Evolutionary conservation across 2,113 vertebrate genomes (phyloP).

Genomic region (Oophaga pumilio): DNA sequence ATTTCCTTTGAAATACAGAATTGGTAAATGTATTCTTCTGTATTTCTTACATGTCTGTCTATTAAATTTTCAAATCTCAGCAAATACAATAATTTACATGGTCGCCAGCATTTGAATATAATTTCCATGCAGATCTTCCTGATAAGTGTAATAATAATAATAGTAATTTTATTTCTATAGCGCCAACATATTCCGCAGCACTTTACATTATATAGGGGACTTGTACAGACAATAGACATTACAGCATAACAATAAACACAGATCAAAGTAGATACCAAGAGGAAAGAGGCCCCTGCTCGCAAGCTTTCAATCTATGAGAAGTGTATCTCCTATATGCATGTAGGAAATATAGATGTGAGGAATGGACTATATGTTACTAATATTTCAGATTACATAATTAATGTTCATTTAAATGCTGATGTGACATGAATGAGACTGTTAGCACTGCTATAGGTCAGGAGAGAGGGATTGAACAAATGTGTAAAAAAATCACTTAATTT

Average conservation of each 20-base stretch:
- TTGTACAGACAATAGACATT: too few relatives aligned
- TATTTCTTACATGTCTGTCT: constrained; percentile 5
- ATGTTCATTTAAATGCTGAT: neutral
- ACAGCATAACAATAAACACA: too few relatives aligned
- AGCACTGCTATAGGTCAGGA: too few relatives aligned
- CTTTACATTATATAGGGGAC: too few relatives aligned
- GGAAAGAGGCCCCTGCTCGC: too few relatives aligned
- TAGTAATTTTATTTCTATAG: too few relatives aligned
- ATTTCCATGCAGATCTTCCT: neutral
- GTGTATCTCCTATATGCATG: neutral
- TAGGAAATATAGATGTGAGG: neutral
- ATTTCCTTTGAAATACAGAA: constrained; percentile 20
- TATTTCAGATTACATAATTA: neutral
- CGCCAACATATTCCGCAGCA: too few relatives aligned
- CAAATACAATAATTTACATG: constrained; percentile 13
- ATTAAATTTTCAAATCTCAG: constrained; percentile 10
- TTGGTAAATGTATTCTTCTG: constrained; percentile 9
- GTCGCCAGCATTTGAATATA: neutral
- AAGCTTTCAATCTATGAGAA: too few relatives aligned
- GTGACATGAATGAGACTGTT: neutral
- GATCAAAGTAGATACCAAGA: too few relatives aligned
- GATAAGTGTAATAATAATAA: too few relatives aligned
- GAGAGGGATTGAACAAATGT: neutral
- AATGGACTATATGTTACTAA: neutral
- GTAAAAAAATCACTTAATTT: neutral